phyloP scores from a whole-genome alignment of 2,797 vertebrate genomes.

The Lacerta viridis region DNA sequence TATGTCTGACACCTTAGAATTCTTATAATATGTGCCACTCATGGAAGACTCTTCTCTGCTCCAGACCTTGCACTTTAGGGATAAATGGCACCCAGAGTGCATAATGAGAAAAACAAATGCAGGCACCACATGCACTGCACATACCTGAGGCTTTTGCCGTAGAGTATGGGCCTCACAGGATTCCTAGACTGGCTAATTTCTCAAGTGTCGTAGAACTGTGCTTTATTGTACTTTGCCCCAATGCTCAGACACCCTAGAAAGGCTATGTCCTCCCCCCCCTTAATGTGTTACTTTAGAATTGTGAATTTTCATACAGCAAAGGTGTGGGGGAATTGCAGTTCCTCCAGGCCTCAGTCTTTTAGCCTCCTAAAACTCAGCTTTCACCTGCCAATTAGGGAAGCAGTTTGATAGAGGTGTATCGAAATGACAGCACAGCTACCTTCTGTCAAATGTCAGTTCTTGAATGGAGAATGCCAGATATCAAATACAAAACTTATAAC shows the following conservation, averaged over 20 bases:
- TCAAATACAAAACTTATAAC: background rate
- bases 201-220: background rate
- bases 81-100: background rate
- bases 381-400: background rate
- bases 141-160: background rate
- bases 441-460: constrained; percentile 14
- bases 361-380: background rate
- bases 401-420: background rate
- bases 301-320: background rate
- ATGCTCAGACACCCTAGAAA: background rate
- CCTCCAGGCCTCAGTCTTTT: background rate
- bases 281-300: background rate
- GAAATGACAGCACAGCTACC: background rate
- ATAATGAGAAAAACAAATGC: background rate
- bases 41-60: background rate
- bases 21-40: background rate
- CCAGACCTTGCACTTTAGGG: background rate
- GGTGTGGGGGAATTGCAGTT: background rate
- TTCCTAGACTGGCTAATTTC: background rate
- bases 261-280: background rate
- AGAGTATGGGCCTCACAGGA: background rate
- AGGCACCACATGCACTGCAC: background rate
- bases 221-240: background rate
- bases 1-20: too few relatives aligned
- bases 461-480: background rate